Percentiles rank a stretch among this genome's conserved stretches.
These are phyloP conservation scores for Kryptolebias ocellatus DNA, from an alignment of 2,797 vertebrate species.

Conservation along the genomic window DNA sequence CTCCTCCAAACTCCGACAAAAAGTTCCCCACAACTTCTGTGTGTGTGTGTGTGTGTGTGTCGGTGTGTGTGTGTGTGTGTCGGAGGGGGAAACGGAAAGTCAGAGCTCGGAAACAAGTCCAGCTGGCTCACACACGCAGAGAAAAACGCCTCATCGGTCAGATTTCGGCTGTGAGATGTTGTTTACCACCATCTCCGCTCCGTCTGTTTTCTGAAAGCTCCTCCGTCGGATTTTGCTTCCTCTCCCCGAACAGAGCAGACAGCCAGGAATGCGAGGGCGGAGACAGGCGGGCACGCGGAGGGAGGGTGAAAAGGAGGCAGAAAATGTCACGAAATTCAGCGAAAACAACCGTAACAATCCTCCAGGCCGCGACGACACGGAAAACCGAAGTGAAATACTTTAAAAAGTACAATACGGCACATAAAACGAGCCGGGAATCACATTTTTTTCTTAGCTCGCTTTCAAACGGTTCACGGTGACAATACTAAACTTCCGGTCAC, in stretches of 20 bases:
- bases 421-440: background rate
- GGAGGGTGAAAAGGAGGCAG: no score
- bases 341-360: background rate
- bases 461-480: fast-evolving
- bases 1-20: background rate
- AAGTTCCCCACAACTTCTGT: constrained; percentile 53
- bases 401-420: background rate
- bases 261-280: constrained; percentile 79
- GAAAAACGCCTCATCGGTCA: background rate
- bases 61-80: background rate
- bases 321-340: background rate
- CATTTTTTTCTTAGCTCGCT: background rate
- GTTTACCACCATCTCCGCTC: constrained; percentile 58
- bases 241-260: constrained; percentile 54
- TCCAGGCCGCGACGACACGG: background rate
- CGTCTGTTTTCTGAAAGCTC: constrained; percentile 19
- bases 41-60: background rate
- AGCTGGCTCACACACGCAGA: background rate
- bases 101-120: background rate
- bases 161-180: constrained; percentile 8
- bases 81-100: background rate
- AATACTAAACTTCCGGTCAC: background rate
- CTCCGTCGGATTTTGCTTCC: constrained; percentile 42
- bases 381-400: no score
- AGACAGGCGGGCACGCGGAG: constrained; percentile 33